A percentile compares a stretch with the other conserved stretches of the same genome.
Conservation (phyloP, 2,797 vertebrate species). For the Notolabrus celidotus region DNA sequence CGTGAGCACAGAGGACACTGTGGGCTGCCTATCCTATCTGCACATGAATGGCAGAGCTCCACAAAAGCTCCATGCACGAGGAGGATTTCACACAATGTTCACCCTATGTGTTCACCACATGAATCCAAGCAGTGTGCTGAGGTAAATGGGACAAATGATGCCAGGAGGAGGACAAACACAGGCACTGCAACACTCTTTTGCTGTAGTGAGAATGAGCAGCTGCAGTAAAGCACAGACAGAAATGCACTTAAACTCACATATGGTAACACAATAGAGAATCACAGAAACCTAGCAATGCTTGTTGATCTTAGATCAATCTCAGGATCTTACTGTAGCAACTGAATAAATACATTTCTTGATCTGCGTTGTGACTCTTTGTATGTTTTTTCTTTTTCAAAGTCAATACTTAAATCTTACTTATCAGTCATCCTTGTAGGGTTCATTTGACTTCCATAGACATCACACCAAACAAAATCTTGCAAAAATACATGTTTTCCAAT, state of each 20-base stretch:
- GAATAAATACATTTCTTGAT: slow-evolving; percentile 31
- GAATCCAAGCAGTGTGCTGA: slow-evolving; percentile 61
- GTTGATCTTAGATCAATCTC: neutral
- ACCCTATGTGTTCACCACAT: slow-evolving; percentile 31
- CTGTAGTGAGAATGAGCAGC: slow-evolving; percentile 45
- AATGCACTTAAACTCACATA: slow-evolving; percentile 24
- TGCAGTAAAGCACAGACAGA: slow-evolving; percentile 31
- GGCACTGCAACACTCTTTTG: slow-evolving; percentile 61
- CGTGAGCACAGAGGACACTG: slow-evolving; percentile 37
- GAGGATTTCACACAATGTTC: slow-evolving; percentile 61
- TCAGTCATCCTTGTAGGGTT: neutral
- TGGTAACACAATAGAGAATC: neutral
- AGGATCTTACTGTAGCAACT: slow-evolving; percentile 5
- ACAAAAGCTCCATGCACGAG: slow-evolving; percentile 62
- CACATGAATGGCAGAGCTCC: slow-evolving; percentile 62
- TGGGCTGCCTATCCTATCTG: slow-evolving; percentile 26
- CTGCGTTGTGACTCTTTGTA: neutral
- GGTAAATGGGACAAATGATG: slow-evolving; percentile 63
- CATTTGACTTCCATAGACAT: too few relatives aligned
- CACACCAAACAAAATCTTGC: too few relatives aligned
- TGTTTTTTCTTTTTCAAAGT: slow-evolving; percentile 10
- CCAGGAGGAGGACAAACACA: slow-evolving; percentile 46
- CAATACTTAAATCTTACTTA: neutral
- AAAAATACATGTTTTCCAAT: too few relatives aligned
- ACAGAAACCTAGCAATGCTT: neutral